Evolutionary conservation across 1,140 invertebrate genomes (phyloP).

Genomic region (Heliconius hermathena): DNA sequence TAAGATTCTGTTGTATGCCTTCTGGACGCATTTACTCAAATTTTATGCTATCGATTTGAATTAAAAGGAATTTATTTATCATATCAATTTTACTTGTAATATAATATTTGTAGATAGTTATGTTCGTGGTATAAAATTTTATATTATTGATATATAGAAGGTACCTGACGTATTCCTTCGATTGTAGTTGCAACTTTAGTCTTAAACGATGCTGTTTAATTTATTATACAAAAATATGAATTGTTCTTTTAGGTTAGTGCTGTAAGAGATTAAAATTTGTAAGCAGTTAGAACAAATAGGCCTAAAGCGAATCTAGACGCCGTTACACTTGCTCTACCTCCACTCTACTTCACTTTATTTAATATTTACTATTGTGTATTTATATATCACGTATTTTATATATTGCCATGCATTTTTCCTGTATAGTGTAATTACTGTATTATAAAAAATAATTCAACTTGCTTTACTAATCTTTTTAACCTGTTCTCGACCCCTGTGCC

Average conservation of each 20-base stretch:
- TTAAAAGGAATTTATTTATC: conserved; percentile 76
- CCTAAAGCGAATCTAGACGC: background rate
- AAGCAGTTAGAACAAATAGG: conserved; percentile 7
- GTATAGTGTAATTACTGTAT: background rate
- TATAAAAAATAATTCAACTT: too few relatives aligned
- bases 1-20: conserved; percentile 41
- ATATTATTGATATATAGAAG: conserved; percentile 48
- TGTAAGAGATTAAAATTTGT: conserved; percentile 35
- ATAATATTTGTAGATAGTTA: conserved; percentile 63
- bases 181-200: conserved; percentile 32
- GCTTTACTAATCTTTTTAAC: too few relatives aligned
- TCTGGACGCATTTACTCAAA: conserved; percentile 60
- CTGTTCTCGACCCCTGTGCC: too few relatives aligned
- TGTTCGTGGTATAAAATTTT: conserved; percentile 50
- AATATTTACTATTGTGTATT: background rate
- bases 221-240: conserved; percentile 27
- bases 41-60: conserved; percentile 62
- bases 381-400: background rate
- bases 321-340: background rate
- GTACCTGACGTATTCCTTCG: conserved; percentile 57
- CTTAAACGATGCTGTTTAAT: conserved; percentile 37
- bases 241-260: conserved; percentile 33
- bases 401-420: background rate
- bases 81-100: conserved; percentile 69
- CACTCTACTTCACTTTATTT: background rate